Base-by-base conservation (phyloP, 2,888 invertebrate genomes). In the Sthenelais limicola region DNA sequence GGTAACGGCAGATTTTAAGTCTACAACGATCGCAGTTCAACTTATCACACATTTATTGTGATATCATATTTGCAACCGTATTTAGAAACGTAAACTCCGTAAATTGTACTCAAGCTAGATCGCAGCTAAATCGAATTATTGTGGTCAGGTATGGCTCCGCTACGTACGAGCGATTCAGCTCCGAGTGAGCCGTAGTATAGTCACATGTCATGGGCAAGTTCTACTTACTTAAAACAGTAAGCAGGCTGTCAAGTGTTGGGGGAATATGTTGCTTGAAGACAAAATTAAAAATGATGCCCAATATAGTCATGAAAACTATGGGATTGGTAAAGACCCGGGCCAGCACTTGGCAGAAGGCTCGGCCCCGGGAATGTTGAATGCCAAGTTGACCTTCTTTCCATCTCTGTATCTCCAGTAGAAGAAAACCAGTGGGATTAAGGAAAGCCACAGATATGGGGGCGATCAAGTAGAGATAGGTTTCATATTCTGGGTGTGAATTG, bases 391-490 rank as follows among this genome's bases (percentile, higher is more conserved):
- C 52, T 30, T 26, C 52, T 3, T 51, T 26, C 72, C 72, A 67
- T 24, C 47, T 72, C 38, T 72, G 90, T 56, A 96, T 91, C 89
- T 98, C 97, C 91, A 98, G 92, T 75, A 97, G 87, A 3, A 95
- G 90, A 87, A 97, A 95, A 28, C 95, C 95, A 78, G 97, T 91
- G 0, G 97, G 97, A 89, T 98, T 98, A 32, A 98, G 89, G 80
- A 97, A 92, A 0, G 95, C 94, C 76, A 98, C 89, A 51, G 96
- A 97, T 85, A 97, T 95, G 0, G 98, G 98, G 12, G 97, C 96
- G 91, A 97, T 92, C 68, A 98, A 90, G 86, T 97, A 98, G 58
- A 98, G 89, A 87, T 97, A 98, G 0, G 93, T 91, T 0, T 94
- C 92, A 89, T 94, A 97, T 82, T 97, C 95, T 0, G 96, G 95